These are phyloP conservation scores for Ceratoteleas bidentatus DNA, from an alignment of 1,140 invertebrate species.

Conservation along the genomic window DNA sequence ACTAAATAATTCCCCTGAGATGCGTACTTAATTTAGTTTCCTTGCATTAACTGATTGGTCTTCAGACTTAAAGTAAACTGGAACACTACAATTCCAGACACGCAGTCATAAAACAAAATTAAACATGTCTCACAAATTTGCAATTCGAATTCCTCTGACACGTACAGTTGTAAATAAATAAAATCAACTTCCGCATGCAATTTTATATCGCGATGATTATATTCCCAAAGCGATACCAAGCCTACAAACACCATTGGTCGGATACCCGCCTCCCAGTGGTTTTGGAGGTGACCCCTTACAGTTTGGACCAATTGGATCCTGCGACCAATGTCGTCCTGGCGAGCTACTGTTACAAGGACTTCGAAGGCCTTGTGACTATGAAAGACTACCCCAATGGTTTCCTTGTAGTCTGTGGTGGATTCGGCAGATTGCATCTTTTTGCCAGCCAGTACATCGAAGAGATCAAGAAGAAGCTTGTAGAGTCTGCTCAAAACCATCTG, in stretches of 20 bases:
- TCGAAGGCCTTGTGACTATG: conserved; percentile 89
- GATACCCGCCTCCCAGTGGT: conserved; percentile 92
- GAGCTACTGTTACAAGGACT: conserved; percentile 96
- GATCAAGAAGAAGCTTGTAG: conserved; percentile 92
- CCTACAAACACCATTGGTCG: conserved; percentile 97
- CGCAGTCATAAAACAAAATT: too few relatives aligned
- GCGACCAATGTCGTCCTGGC: conserved; percentile 89
- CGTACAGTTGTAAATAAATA: not conserved
- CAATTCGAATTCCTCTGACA: too few relatives aligned
- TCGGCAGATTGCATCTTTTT: conserved; percentile 94
- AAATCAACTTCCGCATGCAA: not conserved
- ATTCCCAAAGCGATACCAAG: conserved; percentile 90
- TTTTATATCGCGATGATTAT: too few relatives aligned
- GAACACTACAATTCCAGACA: too few relatives aligned
- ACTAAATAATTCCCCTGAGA: too few relatives aligned
- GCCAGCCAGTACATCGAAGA: conserved; percentile 91
- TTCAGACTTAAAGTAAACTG: too few relatives aligned
- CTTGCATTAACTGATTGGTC: too few relatives aligned
- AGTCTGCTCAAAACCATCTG: conserved; percentile 89
- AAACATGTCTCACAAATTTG: too few relatives aligned
- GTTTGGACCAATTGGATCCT: conserved; percentile 94
- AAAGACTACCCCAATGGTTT: conserved; percentile 91
- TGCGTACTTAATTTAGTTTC: too few relatives aligned
- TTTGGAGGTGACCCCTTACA: conserved; percentile 93
- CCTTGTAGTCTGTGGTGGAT: conserved; percentile 92